These are phyloP conservation scores for Lepus americanus DNA, from an alignment of 2,113 vertebrate genomes.

Conservation along the genomic window DNA sequence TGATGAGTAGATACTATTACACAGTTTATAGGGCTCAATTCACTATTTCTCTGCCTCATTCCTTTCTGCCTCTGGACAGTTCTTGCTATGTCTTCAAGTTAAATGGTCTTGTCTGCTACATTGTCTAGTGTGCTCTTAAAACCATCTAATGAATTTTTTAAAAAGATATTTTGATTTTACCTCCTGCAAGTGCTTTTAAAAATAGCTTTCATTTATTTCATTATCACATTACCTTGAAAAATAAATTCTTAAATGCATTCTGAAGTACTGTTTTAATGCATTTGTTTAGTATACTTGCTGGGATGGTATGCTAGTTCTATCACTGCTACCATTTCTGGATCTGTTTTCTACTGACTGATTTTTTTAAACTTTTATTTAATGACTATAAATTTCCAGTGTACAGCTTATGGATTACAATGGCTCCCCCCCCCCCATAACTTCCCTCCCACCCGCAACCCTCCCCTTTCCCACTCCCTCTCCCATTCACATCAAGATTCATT, in stretches of 20 bases:
- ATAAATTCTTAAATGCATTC: neutral
- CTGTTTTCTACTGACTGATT: neutral
- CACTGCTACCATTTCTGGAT: conserved; percentile 4
- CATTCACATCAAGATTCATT: too few relatives aligned
- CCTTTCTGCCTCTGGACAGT: neutral
- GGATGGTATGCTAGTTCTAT: neutral
- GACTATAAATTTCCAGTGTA: too few relatives aligned
- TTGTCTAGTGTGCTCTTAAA: neutral
- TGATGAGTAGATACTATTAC: neutral
- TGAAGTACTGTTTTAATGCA: neutral
- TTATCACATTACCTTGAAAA: neutral
- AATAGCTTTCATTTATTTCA: conserved; percentile 28
- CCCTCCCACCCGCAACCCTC: too few relatives aligned
- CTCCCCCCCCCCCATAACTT: too few relatives aligned
- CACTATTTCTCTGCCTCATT: neutral
- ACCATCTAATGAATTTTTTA: neutral
- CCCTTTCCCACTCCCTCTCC: too few relatives aligned
- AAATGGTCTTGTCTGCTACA: neutral
- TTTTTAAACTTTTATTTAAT: neutral
- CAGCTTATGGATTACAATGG: too few relatives aligned
- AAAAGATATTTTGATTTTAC: neutral
- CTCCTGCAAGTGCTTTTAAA: neutral
- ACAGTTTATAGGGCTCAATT: neutral
- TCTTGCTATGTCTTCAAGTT: conserved; percentile 28
- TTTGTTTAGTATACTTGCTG: neutral